These are phyloP conservation scores for Neosilurus hyrtlii DNA, from an alignment of 2,797 vertebrate genomes.

Conservation along the genomic window DNA sequence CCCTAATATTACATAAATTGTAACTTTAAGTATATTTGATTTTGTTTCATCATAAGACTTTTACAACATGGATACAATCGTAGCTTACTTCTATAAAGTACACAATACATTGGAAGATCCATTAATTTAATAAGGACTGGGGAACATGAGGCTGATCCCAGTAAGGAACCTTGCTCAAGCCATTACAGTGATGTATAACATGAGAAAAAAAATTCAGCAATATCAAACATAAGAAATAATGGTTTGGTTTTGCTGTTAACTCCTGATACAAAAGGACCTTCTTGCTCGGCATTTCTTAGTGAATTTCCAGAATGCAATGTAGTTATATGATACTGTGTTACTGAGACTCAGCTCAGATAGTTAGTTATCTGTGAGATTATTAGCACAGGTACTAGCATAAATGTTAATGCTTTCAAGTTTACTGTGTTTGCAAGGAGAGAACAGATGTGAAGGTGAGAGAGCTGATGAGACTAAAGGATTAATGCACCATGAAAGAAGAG, in stretches of 20 bases:
- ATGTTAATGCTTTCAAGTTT: not conserved
- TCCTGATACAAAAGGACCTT: not conserved
- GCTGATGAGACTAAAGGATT: not conserved
- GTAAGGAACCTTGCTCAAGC: not conserved
- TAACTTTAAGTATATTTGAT: no score
- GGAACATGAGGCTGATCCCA: no score
- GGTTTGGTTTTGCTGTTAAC: not conserved
- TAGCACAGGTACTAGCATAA: not conserved
- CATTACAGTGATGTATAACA: not conserved
- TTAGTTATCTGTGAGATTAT: not conserved
- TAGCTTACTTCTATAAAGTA: no score
- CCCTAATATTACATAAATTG: no score
- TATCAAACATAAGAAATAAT: not conserved
- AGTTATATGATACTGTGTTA: not conserved
- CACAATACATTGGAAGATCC: no score
- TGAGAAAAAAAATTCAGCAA: not conserved
- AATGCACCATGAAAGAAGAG: not conserved
- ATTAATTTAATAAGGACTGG: no score
- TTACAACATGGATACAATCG: no score
- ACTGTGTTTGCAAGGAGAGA: not conserved
- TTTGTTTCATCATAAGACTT: no score
- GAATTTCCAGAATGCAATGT: not conserved
- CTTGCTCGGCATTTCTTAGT: not conserved
- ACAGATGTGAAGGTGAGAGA: not conserved
- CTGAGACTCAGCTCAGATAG: not conserved